Evolutionary conservation across 2,797 vertebrate species (phyloP).

Genomic region (Anniella stebbinsi): DNA sequence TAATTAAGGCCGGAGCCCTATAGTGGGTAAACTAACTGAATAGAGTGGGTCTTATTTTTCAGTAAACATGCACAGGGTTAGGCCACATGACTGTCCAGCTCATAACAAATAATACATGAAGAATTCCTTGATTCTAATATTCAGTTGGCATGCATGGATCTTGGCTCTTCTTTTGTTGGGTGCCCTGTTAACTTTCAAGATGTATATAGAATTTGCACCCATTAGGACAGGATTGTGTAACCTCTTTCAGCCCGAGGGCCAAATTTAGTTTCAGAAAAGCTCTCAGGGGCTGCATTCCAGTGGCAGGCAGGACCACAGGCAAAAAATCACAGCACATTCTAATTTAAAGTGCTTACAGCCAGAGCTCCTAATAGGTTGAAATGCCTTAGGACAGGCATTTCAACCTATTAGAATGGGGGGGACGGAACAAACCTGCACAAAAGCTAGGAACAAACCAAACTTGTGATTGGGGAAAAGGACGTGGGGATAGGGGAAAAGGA

Average conservation of each 20-base stretch:
- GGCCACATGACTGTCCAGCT: background rate
- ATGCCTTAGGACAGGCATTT: too few relatives aligned
- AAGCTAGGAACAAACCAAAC: too few relatives aligned
- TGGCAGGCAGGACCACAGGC: too few relatives aligned
- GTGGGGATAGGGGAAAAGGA: too few relatives aligned
- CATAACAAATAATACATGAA: background rate
- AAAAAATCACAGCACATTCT: too few relatives aligned
- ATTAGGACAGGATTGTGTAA: background rate
- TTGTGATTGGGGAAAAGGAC: too few relatives aligned
- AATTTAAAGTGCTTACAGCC: too few relatives aligned
- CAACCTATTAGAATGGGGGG: too few relatives aligned
- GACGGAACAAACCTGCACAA: too few relatives aligned
- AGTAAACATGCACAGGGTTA: background rate
- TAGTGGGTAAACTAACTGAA: background rate
- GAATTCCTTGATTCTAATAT: background rate
- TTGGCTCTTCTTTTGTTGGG: background rate
- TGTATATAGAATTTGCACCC: background rate
- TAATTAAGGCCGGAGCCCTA: background rate
- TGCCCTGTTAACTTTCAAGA: background rate
- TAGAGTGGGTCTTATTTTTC: background rate
- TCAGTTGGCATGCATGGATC: background rate
- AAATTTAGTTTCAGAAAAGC: too few relatives aligned
- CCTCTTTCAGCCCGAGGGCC: background rate
- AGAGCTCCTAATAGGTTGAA: too few relatives aligned
- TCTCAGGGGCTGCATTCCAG: too few relatives aligned